Evolutionary conservation across 2,888 invertebrate species (phyloP), one percentile per base, ranked within the genome.

Genomic region (Scaptomyza parva): DNA sequence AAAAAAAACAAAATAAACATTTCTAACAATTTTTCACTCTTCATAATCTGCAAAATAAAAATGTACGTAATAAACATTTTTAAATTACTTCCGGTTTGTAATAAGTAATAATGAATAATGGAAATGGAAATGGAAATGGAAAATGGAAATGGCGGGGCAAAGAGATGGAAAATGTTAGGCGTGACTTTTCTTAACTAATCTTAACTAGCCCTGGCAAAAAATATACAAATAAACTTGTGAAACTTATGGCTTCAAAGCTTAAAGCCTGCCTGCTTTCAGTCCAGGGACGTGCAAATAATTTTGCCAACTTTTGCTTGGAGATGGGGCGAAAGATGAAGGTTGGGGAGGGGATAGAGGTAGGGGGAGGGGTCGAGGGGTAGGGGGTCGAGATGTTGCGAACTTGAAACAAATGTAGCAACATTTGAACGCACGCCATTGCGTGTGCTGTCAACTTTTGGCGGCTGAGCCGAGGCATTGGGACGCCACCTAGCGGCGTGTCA

Each of bases 401-500:
- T 37, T 37, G 37, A 17, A 37, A 37, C 17, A 37, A 48, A 28
- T 48, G 43, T 12, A 52, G 35, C 47, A 52, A 30, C 47, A 58
- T 60, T 61, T 57, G 53, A n/a, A n/a, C n/a, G 60, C 67, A 75
- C 60, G 77, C 66, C 24, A 74, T 74, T 67, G 67, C 68, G 67
- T 67, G 67, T 48, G n/a, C 68, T 68, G 58, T 62, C 47, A 73
- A 48, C 67, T 35, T 30, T 33, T 41, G 58, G 47, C 54, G 60
- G 51, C 51, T 41, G 44, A 52, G 47, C 47, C 30, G 30, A 45
- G 47, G 47, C 51, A 14, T 40, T 22, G 51, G 44, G 44, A 65
- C 76, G 62, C 76, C 71, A 74, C 55, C 76, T 74, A 60, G 65
- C 73, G 76, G 67, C 37, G 45, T 71, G 76, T 76, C 63, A 76